Evolutionary conservation across 2,797 vertebrate genomes (phyloP), one percentile per base, ranked within the genome.

Genomic region (Siniperca undulata): DNA sequence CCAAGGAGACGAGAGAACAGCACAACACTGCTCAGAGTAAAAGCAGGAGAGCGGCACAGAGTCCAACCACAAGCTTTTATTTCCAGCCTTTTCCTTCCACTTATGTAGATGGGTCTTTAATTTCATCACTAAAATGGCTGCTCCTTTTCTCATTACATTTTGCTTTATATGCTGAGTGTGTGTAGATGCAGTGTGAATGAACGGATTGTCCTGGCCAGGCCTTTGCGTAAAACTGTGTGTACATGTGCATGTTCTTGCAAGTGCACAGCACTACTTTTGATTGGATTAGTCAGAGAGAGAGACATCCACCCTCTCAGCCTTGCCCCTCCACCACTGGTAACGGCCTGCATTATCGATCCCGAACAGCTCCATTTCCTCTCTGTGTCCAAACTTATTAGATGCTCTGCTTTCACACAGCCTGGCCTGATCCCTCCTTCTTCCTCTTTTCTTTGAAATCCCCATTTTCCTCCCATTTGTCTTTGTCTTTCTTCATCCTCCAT

Each of bases 301-400:
- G 88, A 93, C 89, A 93, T 94, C 90, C 87, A 91, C 92, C 90
- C 90, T 90, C 79, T 87, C 87, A 93, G 85, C 86, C 80, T 85
- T 55, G 59, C 74, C 77, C 88, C 80, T 87, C 86, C 84, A 84
- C 83, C 77, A 48, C 78, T 83, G 83, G 87, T 91, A 90, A 90
- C 85, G 72, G 92, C 80, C 86, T 82, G 87, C 88, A 70, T 88
- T 95, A 96, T 96, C 70, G 95, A 96, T 95, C 91, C 64, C 48
- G 64, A 92, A 92, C 93, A 84, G 90, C 89, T 96, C 89, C 84
- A 91, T 95, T 95, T 96, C 93, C 95, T 91, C 87, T 86, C 83
- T 22, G 78, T 88, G 94, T 95, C 94, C 91, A 93, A 94, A 93
- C 87, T 78, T 91, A 95, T 95, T 93, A 95, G 88, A 88, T 68